Percentiles rank a stretch among this genome's conserved stretches.
Conservation (phyloP, 1,140 invertebrate species). For the Drosophila serrata region DNA sequence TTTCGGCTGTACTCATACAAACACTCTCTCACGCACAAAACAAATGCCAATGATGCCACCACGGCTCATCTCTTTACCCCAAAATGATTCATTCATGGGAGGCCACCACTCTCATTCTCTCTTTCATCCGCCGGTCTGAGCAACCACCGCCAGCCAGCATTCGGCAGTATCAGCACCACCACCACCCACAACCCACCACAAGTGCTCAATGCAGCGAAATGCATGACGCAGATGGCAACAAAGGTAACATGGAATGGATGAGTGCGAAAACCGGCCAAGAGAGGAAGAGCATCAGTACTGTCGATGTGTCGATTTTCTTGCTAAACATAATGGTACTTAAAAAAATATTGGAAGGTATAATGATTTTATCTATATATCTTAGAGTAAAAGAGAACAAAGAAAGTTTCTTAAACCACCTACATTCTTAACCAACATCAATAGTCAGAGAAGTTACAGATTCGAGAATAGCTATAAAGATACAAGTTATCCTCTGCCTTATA, state of each 20-base stretch:
- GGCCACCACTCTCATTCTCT: conserved; percentile 27
- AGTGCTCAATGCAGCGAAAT: conserved; percentile 59
- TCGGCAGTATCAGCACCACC: conserved; percentile 19
- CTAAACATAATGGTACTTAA: neutral
- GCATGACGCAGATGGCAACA: conserved; percentile 75
- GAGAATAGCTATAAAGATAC: too few species aligned
- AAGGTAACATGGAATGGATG: conserved; percentile 25
- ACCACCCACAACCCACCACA: conserved; percentile 13
- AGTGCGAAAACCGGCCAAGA: neutral
- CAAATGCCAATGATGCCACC: conserved; percentile 68
- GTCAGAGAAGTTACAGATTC: too few species aligned
- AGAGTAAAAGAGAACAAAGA: neutral
- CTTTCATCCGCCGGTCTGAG: conserved; percentile 14
- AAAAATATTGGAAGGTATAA: neutral
- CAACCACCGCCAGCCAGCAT: conserved; percentile 13
- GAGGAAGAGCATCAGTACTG: conserved; percentile 1
- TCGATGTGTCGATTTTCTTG: neutral
- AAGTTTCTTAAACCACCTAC: too few species aligned
- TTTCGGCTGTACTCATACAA: conserved; percentile 29
- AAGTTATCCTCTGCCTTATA: too few species aligned
- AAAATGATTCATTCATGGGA: conserved; percentile 75
- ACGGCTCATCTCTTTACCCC: conserved; percentile 40
- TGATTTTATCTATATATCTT: neutral
- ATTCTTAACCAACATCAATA: too few species aligned
- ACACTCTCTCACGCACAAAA: conserved; percentile 14